Base-by-base conservation (phyloP, 2,888 invertebrate genomes). In the Arctia plantaginis region DNA sequence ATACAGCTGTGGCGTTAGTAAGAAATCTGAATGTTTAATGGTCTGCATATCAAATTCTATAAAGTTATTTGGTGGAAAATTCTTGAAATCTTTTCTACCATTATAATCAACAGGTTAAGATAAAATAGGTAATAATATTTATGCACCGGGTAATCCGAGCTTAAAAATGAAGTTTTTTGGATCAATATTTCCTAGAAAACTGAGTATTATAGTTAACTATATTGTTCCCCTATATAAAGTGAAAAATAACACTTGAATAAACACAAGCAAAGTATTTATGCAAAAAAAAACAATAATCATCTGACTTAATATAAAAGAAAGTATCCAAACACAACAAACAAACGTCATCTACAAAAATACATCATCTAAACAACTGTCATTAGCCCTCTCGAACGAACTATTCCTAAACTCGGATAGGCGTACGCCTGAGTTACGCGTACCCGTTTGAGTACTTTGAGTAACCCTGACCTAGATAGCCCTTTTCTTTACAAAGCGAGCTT, bases 41-140 rank as follows among this genome's bases (percentile, higher is more conserved):
- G 62, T 30, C 18, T 62, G 27, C 62, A 62, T 62, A 62, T 62
- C 62, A 62, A 62, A 30, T 62, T 59, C 27, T 59, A 59, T 59
- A 59, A 59, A 59, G 15, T 13, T 30, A 62, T 30, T 30, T 18
- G 30, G 18, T 62, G 18, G 18, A 30, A 62, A 27, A 27, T 30
- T 6, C 59, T 59, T 27, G 4, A n/a, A 59, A 59, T 59, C 15
- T 62, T 62, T 62, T 2, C 62, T 62, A 30, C 7, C 7, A 51
- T 6, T 13, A 62, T 30, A 62, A 7, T 27, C 4, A 59, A 27
- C 15, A 59, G 27, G 15, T 55, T 55, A 59, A 59, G 27, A 15
- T 59, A 27, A 59, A 27, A 59, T 27, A 27, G 1, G 55, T 59
- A 55, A 0, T 23, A 0, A 55, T 1, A 3, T 59, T 59, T 59